These are phyloP conservation scores for Gymnodraco acuticeps DNA, from an alignment of 2,797 vertebrate genomes.

Conservation along the genomic window DNA sequence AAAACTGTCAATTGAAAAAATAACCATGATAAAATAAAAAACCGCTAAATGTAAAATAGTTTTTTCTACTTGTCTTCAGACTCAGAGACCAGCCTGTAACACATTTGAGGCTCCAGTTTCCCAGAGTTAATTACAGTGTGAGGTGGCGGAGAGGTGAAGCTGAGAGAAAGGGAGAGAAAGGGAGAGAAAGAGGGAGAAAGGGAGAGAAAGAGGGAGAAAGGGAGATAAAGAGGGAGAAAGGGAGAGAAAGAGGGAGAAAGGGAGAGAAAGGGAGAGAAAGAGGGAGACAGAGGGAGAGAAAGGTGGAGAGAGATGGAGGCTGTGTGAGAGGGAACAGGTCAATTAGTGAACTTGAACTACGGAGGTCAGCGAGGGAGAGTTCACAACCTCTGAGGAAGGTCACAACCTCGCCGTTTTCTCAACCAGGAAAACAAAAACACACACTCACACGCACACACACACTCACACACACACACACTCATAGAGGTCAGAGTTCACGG, in stretches of 20 bases:
- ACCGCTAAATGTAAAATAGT: too few species aligned
- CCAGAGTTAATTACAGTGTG: conserved; percentile 24
- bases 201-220: conserved; percentile 7
- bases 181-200: conserved; percentile 10
- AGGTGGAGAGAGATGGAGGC: conserved; percentile 37
- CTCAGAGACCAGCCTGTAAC: not conserved
- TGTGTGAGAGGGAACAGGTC: conserved; percentile 62
- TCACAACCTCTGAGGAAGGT: conserved; percentile 53
- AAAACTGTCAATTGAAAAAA: too few species aligned
- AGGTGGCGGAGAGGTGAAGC: conserved; percentile 20
- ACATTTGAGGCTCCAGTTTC: conserved; percentile 17
- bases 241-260: conserved; percentile 14
- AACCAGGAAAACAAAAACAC: conserved; percentile 39
- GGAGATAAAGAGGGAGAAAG: too few species aligned
- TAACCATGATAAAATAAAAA: too few species aligned
- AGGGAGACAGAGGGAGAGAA: not conserved
- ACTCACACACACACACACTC: conserved; percentile 17
- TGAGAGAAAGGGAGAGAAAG: not conserved
- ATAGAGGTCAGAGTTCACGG: conserved; percentile 68
- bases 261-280: too few species aligned
- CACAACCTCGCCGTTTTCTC: conserved; percentile 53
- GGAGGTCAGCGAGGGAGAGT: conserved; percentile 64
- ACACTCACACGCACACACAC: conserved; percentile 2
- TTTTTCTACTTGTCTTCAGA: not conserved
- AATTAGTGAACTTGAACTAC: conserved; percentile 81